Base-by-base conservation (phyloP, 2,888 invertebrate species). In the Netelia fuscicornis region DNA sequence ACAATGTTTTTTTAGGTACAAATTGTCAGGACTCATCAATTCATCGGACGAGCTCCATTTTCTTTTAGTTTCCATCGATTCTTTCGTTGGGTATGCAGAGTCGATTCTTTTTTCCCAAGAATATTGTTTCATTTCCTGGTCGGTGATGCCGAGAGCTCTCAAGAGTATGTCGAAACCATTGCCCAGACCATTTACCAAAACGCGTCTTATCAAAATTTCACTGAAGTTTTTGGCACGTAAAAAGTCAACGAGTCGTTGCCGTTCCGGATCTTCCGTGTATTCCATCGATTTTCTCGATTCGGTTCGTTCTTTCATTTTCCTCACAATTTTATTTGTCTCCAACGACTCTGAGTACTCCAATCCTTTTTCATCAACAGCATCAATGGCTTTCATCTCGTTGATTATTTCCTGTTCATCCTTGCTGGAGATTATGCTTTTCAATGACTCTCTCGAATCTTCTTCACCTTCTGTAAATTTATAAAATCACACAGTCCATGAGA, bases 1-100 rank as follows among this genome's bases (percentile, higher is more conserved):
- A 11, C 75, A 75, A 30, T 75, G 72, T 68, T 62, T 68, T 75
- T 81, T 81, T 25, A 81, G 68, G 37, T 75, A 81, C 11, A 68
- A 60, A 70, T 70, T 81, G 23, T 81, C 75, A 3, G 75, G 75
- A 42, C 54, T 68, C 68, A 81, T 42, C 2, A 10, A 58, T 11
- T 75, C 68, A 8, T 37, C 68, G 23, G 17, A 44, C 3, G 42
- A 10, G 1, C 2, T 78, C 30, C 11, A 42, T 5, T 30, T 0
- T 6, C 11, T 1, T 58, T 68, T 44, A 2, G 64, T 13, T 20
- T 58, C 37, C 8, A 20, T 8, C 1, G 60, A 60, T n/a, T 37
- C 13, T 2, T 37, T 23, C 0, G 74, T 2, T 56, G 17, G 44
- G 37, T 67, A 48, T n/a, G 52, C 23, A 1, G 37, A 11, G 25